A percentile compares a stretch with the other conserved stretches of the same genome.
Evolutionary conservation across 2,113 vertebrate species (phyloP).

Genomic region (Charadrius vociferus): DNA sequence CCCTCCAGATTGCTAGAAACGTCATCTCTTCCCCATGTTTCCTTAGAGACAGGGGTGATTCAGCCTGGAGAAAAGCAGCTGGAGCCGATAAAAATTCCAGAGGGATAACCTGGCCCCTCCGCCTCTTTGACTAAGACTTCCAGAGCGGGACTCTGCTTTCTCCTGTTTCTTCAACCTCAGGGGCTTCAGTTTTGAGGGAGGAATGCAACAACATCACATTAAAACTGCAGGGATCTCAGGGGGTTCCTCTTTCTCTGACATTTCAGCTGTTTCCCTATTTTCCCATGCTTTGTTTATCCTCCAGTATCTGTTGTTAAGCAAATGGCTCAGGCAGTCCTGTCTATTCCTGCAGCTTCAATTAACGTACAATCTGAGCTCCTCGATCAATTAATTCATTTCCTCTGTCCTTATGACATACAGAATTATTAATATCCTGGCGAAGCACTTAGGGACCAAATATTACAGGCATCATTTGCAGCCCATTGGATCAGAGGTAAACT

Average conservation of each 20-base stretch:
- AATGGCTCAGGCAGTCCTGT: neutral
- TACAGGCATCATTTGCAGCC: neutral
- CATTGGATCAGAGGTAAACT: neutral
- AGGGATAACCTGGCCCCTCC: slow-evolving; percentile 43
- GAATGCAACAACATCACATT: neutral
- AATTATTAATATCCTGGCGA: neutral
- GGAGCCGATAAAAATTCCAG: slow-evolving; percentile 48
- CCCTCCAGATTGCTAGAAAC: neutral
- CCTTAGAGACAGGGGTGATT: slow-evolving; percentile 5
- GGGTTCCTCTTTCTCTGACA: neutral
- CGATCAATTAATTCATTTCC: neutral
- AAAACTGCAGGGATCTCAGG: neutral
- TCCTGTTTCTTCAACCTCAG: neutral
- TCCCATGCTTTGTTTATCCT: neutral
- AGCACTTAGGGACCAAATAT: neutral
- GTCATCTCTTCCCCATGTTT: neutral
- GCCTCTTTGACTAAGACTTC: neutral
- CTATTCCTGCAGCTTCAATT: neutral
- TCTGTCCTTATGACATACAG: neutral
- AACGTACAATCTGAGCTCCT: neutral
- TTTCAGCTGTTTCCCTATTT: slow-evolving; percentile 1
- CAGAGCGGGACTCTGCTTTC: neutral
- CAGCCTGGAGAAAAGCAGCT: slow-evolving; percentile 50
- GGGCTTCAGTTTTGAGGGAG: neutral
- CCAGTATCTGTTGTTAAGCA: neutral